A percentile compares a stretch with the other conserved stretches of the same genome.
Conservation (phyloP, 2,888 invertebrate genomes). For the Agonum fuliginosum region DNA sequence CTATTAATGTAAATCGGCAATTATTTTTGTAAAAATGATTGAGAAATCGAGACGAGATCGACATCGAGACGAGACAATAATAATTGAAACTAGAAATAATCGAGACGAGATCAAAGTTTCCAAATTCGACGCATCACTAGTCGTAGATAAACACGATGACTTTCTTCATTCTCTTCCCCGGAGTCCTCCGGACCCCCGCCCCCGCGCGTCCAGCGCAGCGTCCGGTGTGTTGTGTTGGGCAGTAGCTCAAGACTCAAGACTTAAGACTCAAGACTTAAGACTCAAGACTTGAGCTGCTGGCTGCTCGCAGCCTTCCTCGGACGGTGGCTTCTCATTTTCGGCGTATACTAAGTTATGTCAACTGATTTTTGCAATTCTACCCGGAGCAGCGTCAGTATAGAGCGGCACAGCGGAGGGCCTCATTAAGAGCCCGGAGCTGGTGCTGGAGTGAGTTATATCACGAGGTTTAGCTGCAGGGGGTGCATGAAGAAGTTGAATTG, state of each 20-base stretch:
- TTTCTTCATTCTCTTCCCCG: no score
- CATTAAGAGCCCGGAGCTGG: conserved; percentile 18
- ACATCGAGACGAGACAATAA: no score
- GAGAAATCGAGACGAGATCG: no score
- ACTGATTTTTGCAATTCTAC: conserved; percentile 64
- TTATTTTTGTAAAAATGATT: no score
- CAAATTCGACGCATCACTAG: no score
- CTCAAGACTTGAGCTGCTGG: not conserved
- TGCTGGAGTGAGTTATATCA: conserved; percentile 8
- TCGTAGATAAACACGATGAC: no score
- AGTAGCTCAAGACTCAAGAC: conserved; percentile 40
- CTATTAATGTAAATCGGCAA: no score
- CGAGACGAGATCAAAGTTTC: no score
- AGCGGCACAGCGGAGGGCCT: conserved; percentile 41
- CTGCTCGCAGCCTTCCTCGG: conserved; percentile 23
- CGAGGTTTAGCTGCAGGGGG: conserved; percentile 26
- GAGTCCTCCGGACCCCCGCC: not conserved
- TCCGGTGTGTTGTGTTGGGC: not conserved
- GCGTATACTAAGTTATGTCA: conserved; percentile 72
- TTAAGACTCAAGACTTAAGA: no score
- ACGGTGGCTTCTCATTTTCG: conserved; percentile 68
- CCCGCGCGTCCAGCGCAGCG: not conserved
- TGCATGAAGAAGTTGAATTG: no score
- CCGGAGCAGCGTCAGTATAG: not conserved
- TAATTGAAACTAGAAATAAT: not conserved